Conservation (phyloP, 1,140 invertebrate genomes). For the Aphelinus atriplicis region DNA sequence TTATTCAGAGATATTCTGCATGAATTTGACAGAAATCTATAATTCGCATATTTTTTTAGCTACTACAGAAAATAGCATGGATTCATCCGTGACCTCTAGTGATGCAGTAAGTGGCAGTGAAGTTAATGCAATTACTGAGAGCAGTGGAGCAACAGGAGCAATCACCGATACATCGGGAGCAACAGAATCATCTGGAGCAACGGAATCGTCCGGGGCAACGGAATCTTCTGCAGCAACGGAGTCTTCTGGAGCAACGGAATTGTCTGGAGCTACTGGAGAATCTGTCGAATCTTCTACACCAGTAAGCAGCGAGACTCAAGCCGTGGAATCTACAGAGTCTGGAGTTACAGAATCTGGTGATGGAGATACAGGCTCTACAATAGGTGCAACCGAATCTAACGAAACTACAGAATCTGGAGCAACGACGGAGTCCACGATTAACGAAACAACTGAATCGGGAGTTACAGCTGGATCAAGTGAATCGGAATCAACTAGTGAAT, state of each 20-base stretch:
- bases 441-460: constrained; percentile 41
- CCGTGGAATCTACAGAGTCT: background rate
- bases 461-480: constrained; percentile 43
- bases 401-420: constrained; percentile 35
- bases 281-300: constrained; percentile 30
- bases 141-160: constrained; percentile 21
- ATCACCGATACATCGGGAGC: constrained; percentile 16
- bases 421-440: constrained; percentile 34
- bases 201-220: constrained; percentile 29
- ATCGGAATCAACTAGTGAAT: constrained; percentile 41
- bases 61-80: constrained; percentile 7
- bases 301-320: constrained; percentile 16
- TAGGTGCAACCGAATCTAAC: constrained; percentile 29
- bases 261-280: constrained; percentile 13
- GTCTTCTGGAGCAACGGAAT: constrained; percentile 34
- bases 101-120: constrained; percentile 8
- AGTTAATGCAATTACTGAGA: constrained; percentile 37
- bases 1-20: background rate
- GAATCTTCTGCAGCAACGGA: constrained; percentile 7
- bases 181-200: constrained; percentile 28
- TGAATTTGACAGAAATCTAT: constrained; percentile 9
- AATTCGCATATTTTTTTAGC: background rate
- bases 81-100: background rate
- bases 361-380: background rate
- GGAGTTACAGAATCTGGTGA: background rate